Evolutionary conservation across 2,113 vertebrate species (phyloP).

Genomic region (Oxygymnocypris stewartii): DNA sequence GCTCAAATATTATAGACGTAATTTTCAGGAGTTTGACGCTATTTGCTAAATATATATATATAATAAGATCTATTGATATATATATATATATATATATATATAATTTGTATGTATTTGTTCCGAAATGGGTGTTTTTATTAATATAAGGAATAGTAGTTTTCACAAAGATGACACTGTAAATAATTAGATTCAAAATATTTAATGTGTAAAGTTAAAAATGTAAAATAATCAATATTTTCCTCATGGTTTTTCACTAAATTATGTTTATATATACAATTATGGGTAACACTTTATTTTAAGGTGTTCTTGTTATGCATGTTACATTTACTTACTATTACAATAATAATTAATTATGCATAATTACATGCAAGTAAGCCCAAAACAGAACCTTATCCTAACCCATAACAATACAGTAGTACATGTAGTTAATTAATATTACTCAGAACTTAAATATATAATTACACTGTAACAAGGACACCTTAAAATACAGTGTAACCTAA

Average conservation of each 20-base stretch:
- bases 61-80: neutral
- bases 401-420: too few relatives aligned
- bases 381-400: too few relatives aligned
- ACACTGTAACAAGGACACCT: too few relatives aligned
- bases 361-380: too few relatives aligned
- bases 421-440: too few relatives aligned
- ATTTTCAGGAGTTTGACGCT: neutral
- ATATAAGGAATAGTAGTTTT: neutral
- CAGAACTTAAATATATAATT: too few relatives aligned
- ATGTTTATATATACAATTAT: too few relatives aligned
- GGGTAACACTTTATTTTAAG: too few relatives aligned
- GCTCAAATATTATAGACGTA: slow-evolving; percentile 17
- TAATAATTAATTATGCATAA: too few relatives aligned
- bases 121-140: neutral
- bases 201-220: neutral
- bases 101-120: neutral
- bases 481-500: neutral
- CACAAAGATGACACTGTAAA: neutral
- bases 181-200: too few relatives aligned
- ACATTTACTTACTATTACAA: too few relatives aligned
- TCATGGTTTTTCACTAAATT: neutral
- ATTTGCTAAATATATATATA: neutral
- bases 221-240: neutral
- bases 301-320: too few relatives aligned
- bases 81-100: neutral